These are phyloP conservation scores for Acrocyrtus sp. DNA, from an alignment of 2,888 invertebrate species.

Conservation along the genomic window DNA sequence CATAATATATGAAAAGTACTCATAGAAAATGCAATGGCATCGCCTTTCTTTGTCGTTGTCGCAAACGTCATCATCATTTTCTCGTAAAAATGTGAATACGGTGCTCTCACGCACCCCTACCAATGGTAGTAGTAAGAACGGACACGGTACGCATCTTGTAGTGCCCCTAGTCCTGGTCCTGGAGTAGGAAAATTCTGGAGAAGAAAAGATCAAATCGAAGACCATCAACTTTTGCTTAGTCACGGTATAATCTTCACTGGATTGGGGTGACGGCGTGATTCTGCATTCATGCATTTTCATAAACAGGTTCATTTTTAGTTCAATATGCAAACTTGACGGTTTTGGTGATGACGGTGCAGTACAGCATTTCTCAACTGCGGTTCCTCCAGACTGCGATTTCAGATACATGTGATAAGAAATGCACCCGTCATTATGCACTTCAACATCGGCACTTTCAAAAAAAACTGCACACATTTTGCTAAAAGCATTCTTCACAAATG, in stretches of 20 bases:
- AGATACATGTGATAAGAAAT: no score
- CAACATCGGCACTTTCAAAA: no score
- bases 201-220: conserved; percentile 14
- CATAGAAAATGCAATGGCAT: conserved; percentile 10
- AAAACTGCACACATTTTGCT: no score
- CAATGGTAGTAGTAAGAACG: background rate
- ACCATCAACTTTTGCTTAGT: conserved; percentile 10
- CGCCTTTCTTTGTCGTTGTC: conserved; percentile 30
- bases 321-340: no score
- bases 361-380: no score
- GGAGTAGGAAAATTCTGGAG: background rate
- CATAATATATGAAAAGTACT: background rate
- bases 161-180: background rate
- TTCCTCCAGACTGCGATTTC: no score
- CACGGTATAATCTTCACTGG: background rate
- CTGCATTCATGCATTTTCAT: no score
- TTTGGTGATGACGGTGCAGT: no score
- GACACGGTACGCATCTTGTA: background rate
- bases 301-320: no score
- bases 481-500: no score
- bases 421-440: no score
- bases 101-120: background rate
- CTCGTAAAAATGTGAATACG: conserved; percentile 27
- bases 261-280: no score
- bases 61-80: conserved; percentile 36